These are phyloP conservation scores for Monarcha castaneiventris DNA, from an alignment of 2,113 vertebrate species.

Conservation along the genomic window DNA sequence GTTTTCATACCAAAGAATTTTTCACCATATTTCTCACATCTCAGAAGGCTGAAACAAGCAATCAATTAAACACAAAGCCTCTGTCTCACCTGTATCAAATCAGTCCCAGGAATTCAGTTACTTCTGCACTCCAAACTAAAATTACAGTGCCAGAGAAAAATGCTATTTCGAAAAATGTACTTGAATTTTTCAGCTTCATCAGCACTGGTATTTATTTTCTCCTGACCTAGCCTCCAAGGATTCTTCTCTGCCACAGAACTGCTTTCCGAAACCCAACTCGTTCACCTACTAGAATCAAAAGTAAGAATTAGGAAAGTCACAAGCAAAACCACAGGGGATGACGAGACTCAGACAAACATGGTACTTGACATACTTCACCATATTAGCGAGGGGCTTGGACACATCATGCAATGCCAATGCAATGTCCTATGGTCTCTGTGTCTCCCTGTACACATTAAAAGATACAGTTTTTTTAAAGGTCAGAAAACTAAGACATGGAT, in stretches of 20 bases:
- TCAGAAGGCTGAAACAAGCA: background rate
- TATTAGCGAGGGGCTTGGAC: background rate
- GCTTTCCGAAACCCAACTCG: background rate
- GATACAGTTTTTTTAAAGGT: background rate
- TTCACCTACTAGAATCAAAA: slow-evolving; percentile 19
- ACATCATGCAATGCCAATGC: slow-evolving; percentile 13
- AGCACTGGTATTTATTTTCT: background rate
- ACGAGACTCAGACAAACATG: background rate
- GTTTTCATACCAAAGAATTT: background rate
- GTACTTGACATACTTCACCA: background rate
- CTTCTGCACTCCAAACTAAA: background rate
- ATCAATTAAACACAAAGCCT: background rate
- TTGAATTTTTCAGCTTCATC: background rate
- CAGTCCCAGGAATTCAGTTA: background rate
- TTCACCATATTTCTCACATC: background rate
- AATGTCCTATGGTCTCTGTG: background rate
- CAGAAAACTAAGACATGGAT: background rate
- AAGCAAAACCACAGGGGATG: background rate
- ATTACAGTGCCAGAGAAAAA: background rate
- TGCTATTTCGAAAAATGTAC: background rate
- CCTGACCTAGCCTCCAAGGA: background rate
- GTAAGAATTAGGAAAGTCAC: background rate
- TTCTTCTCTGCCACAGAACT: background rate
- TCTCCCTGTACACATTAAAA: slow-evolving; percentile 19
- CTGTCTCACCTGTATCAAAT: slow-evolving; percentile 14